Evolutionary conservation across 2,113 vertebrate genomes (phyloP).

Genomic region (Euleptes europaea): DNA sequence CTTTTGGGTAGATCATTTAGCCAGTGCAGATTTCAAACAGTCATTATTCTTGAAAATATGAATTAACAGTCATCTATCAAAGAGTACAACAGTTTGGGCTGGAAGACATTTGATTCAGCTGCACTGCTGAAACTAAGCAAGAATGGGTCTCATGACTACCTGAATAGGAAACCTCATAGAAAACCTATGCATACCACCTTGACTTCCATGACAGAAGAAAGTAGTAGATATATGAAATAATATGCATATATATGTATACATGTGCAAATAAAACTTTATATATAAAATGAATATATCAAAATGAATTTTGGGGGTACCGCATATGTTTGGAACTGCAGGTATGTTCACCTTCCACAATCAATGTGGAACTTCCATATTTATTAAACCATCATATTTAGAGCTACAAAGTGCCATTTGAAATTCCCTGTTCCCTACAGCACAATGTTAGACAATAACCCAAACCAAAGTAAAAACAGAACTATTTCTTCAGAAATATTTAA

Average conservation of each 20-base stretch:
- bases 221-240: too few relatives aligned
- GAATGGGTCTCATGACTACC: too few relatives aligned
- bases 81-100: too few relatives aligned
- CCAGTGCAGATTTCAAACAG: neutral
- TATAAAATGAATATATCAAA: too few relatives aligned
- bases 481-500: neutral
- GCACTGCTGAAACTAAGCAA: too few relatives aligned
- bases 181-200: too few relatives aligned
- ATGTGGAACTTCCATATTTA: neutral
- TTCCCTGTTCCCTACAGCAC: neutral
- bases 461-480: neutral
- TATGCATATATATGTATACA: too few relatives aligned
- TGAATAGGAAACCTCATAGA: too few relatives aligned
- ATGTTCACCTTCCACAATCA: neutral
- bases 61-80: neutral
- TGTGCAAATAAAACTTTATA: too few relatives aligned
- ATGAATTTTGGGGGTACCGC: neutral
- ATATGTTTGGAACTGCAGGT: neutral
- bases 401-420: neutral
- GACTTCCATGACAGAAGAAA: too few relatives aligned
- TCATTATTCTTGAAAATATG: slow-evolving; percentile 6
- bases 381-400: neutral
- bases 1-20: neutral
- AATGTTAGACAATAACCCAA: neutral
- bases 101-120: too few relatives aligned